Evolutionary conservation across 2,888 invertebrate genomes (phyloP).

Genomic region (Cyclophora albipunctata): DNA sequence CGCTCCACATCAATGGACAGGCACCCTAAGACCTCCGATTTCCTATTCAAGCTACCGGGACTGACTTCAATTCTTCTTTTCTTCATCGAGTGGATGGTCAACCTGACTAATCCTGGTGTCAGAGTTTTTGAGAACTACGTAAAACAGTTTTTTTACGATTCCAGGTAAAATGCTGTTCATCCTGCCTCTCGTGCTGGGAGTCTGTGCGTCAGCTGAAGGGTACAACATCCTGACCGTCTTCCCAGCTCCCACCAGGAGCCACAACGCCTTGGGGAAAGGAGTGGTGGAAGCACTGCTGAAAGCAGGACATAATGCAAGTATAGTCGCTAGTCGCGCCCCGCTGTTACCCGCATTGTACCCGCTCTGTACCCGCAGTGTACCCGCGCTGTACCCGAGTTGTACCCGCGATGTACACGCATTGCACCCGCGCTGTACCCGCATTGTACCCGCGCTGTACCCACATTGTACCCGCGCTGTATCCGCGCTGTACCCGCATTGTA

Average conservation of each 20-base stretch:
- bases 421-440: no score
- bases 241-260: conserved; percentile 40
- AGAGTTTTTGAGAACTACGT: not conserved
- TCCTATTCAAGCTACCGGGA: not conserved
- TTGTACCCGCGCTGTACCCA: no score
- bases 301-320: conserved; percentile 42
- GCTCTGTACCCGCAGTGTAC: not conserved
- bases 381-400: no score
- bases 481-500: no score
- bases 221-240: conserved; percentile 41
- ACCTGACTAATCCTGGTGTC: no score
- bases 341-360: not conserved
- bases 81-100: no score
- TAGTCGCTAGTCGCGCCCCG: not conserved
- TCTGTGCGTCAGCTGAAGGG: conserved; percentile 15
- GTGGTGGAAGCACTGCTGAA: conserved; percentile 38
- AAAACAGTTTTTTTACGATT: not conserved
- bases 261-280: conserved; percentile 39
- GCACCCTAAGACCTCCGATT: no score
- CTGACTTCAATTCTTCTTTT: not conserved
- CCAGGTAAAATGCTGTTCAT: not conserved
- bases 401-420: no score
- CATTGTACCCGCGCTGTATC: no score
- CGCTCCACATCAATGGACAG: no score
- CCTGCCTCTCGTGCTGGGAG: conserved; percentile 10